Percentiles rank a stretch among this genome's conserved stretches.
Evolutionary conservation across 2,113 vertebrate species (phyloP).

Genomic region (Gnathonemus longibarbis): DNA sequence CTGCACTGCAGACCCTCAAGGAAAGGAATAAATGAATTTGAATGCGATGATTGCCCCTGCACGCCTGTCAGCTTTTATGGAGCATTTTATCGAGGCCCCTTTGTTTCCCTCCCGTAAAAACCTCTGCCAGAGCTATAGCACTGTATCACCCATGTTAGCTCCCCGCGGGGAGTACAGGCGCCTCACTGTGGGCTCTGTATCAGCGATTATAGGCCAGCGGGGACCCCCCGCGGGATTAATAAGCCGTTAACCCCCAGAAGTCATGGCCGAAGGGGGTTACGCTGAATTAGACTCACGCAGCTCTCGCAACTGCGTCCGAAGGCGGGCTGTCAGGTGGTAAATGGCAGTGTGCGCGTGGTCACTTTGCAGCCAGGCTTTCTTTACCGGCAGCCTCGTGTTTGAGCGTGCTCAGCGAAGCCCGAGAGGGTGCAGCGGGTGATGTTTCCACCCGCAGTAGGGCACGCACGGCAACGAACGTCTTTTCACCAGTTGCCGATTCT

Average conservation of each 20-base stretch:
- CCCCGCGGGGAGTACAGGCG: neutral
- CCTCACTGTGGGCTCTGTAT: neutral
- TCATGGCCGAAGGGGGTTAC: conserved; percentile 48
- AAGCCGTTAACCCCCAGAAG: conserved; percentile 8
- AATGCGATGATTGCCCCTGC: neutral
- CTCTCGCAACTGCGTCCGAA: neutral
- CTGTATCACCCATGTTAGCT: neutral
- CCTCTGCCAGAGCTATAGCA: neutral
- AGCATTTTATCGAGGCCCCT: conserved; percentile 21
- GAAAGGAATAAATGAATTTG: neutral
- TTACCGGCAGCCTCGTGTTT: neutral
- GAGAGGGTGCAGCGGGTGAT: neutral
- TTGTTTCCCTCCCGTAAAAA: conserved; percentile 14
- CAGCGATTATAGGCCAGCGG: neutral
- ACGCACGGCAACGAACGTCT: neutral
- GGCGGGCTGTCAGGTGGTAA: neutral
- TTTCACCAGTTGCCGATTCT: neutral
- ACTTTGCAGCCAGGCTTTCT: neutral
- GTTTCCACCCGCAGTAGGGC: neutral
- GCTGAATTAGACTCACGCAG: conserved; percentile 35
- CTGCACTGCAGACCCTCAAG: neutral
- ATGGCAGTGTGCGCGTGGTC: neutral
- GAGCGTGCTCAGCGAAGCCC: neutral
- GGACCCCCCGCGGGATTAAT: neutral
- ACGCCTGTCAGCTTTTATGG: conserved; percentile 41